Percentiles rank a stretch among this genome's conserved stretches.
Evolutionary conservation across 2,797 vertebrate genomes (phyloP).

Genomic region (Artibeus jamaicensis): DNA sequence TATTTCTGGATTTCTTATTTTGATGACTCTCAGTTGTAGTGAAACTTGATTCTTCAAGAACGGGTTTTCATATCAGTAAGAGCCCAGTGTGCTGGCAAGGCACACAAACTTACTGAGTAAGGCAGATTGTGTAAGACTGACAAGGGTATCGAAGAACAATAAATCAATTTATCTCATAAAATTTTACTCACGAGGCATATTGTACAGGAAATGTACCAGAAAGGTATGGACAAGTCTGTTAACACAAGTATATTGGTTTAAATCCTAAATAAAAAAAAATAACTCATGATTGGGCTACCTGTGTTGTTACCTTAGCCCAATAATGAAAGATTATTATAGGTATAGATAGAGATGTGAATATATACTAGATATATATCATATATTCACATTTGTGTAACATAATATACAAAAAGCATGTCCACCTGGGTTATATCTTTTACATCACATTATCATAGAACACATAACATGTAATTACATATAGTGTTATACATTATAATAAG

Average conservation of each 20-base stretch:
- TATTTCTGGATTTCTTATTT: not conserved
- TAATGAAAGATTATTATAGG: not conserved
- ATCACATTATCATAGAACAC: not conserved
- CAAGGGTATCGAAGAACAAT: not conserved
- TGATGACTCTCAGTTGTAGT: not conserved
- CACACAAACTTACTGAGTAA: not conserved
- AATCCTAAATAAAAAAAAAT: slow-evolving; percentile 2
- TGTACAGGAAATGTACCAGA: not conserved
- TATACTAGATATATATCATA: not conserved
- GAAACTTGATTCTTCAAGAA: not conserved
- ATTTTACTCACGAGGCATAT: not conserved
- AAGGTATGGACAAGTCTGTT: not conserved
- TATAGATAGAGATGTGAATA: not conserved
- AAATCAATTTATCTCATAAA: not conserved
- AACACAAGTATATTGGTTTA: not conserved
- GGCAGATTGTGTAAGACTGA: not conserved
- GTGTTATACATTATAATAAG: not conserved
- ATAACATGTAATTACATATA: not conserved
- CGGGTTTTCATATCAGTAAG: not conserved
- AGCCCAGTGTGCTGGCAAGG: not conserved
- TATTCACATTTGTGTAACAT: not conserved
- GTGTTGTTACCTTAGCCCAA: not conserved
- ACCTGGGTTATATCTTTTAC: not conserved
- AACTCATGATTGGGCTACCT: not conserved
- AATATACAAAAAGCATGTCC: not conserved